Evolutionary conservation across 2,113 vertebrate genomes (phyloP), one percentile per base, ranked within the genome.

Genomic region (Colossoma macropomum): DNA sequence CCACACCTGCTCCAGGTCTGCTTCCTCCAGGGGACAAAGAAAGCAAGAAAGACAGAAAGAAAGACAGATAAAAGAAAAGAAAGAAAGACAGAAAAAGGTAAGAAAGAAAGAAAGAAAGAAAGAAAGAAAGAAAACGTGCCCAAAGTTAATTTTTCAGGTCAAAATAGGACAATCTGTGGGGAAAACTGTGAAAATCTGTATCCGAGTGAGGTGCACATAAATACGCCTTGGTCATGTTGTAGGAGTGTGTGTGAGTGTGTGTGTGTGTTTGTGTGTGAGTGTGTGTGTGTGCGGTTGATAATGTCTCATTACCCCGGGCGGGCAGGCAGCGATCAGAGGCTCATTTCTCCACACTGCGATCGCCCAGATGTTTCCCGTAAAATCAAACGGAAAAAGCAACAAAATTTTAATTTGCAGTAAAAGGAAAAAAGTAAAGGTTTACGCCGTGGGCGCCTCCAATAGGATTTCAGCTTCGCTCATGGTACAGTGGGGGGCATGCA

Each of bases 341-440:
- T 71, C 75, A 9, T 62, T 54, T 62, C 71, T 82, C 78, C 28
- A 72, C 34, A 93, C 86, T 86, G 90, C 92, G 59, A 62, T 62
- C 59, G 59, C 89, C 92, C 94, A 94, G 94, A 94, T 95, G 94
- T 94, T 94, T 94, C 94, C 94, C 88, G 91, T 95, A 94, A 94
- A 94, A 94, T 92, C 90, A 88, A 89, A 93, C 91, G 94, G 94
- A 94, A 94, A 95, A 95, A 94, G 92, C 94, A 93, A 93, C 94
- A 93, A 94, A 93, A 94, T 84, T 93, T 94, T 93, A 94, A 94
- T 94, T 94, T 89, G 92, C 92, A 93, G 92, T 94, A 92, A 94
- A 93, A 92, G 60, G 86, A 89, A 93, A 93, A 92, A 93, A 92
- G 89, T 88, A 86, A 93, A 91, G 92, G 90, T 93, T 95, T 93